Conservation (phyloP, 2,797 vertebrate species). For the Poeciliopsis infans region DNA sequence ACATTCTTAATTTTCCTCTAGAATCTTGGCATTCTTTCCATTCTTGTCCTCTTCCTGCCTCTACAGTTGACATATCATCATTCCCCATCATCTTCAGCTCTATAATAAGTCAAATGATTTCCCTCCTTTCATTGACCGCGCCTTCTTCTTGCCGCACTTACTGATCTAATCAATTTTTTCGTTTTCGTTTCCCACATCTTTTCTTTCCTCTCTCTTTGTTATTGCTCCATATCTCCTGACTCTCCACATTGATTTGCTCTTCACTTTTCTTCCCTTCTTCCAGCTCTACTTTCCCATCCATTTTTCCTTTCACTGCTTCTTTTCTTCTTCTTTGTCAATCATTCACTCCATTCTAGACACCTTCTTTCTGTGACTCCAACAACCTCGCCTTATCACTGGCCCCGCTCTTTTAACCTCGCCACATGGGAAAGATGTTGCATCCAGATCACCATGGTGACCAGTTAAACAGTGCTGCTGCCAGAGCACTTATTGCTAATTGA, state of each 20-base stretch:
- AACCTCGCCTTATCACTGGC: constrained; percentile 17
- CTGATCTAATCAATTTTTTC: constrained; percentile 42
- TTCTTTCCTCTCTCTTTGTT: constrained; percentile 3
- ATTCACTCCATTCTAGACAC: constrained; percentile 1
- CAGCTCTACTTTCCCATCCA: constrained; percentile 13
- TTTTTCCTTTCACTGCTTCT: constrained; percentile 1
- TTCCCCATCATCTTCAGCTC: background rate
- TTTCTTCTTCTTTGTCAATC: constrained; percentile 7
- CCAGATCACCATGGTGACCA: constrained; percentile 62
- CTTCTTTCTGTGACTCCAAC: constrained; percentile 12
- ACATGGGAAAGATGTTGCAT: constrained; percentile 29
- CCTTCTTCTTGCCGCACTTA: constrained; percentile 14
- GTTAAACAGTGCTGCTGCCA: constrained; percentile 68
- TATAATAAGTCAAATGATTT: background rate
- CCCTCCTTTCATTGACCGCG: constrained; percentile 30
- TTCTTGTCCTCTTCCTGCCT: constrained; percentile 1
- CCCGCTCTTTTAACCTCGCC: background rate
- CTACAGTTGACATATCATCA: background rate
- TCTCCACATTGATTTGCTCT: constrained; percentile 38
- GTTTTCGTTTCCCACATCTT: constrained; percentile 9
- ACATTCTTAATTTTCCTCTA: background rate
- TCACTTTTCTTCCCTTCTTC: constrained; percentile 5
- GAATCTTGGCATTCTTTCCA: background rate
- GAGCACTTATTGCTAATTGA: constrained; percentile 78
- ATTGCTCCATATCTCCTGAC: constrained; percentile 12